Evolutionary conservation across 2,888 invertebrate species (phyloP), one percentile per base, ranked within the genome.

Genomic region (Morpho deidamia): DNA sequence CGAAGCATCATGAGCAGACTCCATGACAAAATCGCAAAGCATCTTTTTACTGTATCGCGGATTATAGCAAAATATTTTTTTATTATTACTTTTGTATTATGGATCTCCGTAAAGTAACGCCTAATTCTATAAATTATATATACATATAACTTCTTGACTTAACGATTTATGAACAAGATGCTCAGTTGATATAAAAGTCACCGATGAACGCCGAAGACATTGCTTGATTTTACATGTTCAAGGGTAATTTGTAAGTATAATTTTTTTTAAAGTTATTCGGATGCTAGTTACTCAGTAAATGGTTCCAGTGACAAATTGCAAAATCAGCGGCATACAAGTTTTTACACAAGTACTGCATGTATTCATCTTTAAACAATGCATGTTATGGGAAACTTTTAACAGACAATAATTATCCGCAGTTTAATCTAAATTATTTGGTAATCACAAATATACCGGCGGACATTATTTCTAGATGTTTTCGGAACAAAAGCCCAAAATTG

Each of bases 261-360:
- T 11, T 41, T 42, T 40, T 7, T 40, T 11, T 11, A 34, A 49
- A 33, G 44, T 33, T 41, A 43, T 46, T 43, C 23, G 43, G 41
- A 52, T 56, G 52, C 52, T 45, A 56, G 34, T 11, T 12, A 23
- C 23, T 40, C 34, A 11, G 35, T 44, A 32, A 37, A 58, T 46
- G 42, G 53, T 32, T 44, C 38, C 47, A 64, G 64, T 65, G 66
- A 65, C 65, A 65, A 52, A 61, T 83, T 82, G 74, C 80, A 71
- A 76, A 77, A 83, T 69, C 63, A 23, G 65, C 60, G 73, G 61
- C 60, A 74, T 76, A 77, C 72, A 73, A 70, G 71, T 75, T 80
- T 79, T 83, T 80, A 72, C 80, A 74, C 78, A 81, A 78, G 72
- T 74, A 71, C 68, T 66, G 71, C 71, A 72, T 70, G 71, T 76